Base-by-base conservation (phyloP, 2,113 vertebrate genomes). In the Acinonyx jubatus region DNA sequence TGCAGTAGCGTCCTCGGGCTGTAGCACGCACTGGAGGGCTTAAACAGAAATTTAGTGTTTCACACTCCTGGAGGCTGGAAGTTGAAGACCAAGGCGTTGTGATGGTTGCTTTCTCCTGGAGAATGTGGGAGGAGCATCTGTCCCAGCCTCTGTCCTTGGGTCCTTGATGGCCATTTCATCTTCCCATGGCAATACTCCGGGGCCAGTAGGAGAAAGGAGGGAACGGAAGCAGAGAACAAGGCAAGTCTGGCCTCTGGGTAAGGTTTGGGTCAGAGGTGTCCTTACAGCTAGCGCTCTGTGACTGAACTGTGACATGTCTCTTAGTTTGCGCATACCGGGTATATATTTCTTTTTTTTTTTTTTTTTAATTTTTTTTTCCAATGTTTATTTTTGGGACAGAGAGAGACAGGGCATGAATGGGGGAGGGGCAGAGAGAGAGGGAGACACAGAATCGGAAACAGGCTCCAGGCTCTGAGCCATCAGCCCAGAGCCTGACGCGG, bases 81-180 rank as follows among this genome's bases (percentile, higher is more conserved):
- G 36, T 45, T 50, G 9, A 2, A 69, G 65, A 27, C 7, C 5
- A 2, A 16, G 36, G 19, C 14, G 29, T 11, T 0, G 0, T 1
- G 5, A 1, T 0, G 5, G 63, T 0, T 14, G 16, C 21, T n/a
- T 76, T 50, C 36, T 41, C 13, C 79, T 6, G 29, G 48, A 38
- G 36, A 16, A 36, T 8, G 29, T n/a, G 50, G 3, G 0, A 0
- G 29, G 48, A 12, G 2, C 23, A 5, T n/a, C 25, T 31, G 23
- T 11, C 15, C 27, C n/a, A 33, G 10, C 36, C n/a, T 66, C 3
- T 5, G 10, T 27, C 29, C 6, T 9, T 0, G 15, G 29, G 15
- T 10, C 12, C 4, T 10, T 3, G 14, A 2, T 1, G 19, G 18
- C 48, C 9, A 1, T 29, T 31, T 55, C 23, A 15, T 6, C 13